Conservation (phyloP, 64 coral and sea anemone species). For the Dendronephthya gigantea region DNA sequence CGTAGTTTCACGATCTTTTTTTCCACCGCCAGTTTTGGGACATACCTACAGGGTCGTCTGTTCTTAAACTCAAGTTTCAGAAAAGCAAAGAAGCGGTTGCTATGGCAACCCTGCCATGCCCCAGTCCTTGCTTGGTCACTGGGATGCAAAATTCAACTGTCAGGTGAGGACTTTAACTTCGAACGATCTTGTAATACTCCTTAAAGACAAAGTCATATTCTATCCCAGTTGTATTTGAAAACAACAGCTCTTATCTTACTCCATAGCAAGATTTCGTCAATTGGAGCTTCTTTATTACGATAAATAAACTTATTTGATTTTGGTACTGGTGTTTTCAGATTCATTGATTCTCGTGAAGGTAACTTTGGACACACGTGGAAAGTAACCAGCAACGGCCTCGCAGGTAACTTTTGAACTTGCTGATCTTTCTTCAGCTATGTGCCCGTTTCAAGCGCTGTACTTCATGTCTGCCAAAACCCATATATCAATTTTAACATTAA, state of each 20-base stretch:
- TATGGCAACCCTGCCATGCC: constrained; percentile 72
- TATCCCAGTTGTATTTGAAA: too few species aligned
- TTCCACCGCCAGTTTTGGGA: constrained; percentile 68
- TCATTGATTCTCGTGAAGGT: constrained; percentile 71
- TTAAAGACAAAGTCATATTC: too few species aligned
- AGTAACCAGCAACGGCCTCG: constrained; percentile 58
- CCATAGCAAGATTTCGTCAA: too few species aligned
- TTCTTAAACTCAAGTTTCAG: constrained; percentile 42
- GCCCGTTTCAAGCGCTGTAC: background rate
- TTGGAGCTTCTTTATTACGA: too few species aligned
- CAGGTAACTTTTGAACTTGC: constrained; percentile 20
- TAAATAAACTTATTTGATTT: too few species aligned
- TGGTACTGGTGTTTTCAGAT: constrained; percentile 30
- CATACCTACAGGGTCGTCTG: constrained; percentile 38
- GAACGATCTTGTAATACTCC: background rate
- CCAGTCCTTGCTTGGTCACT: constrained; percentile 60
- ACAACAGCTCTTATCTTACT: too few species aligned
- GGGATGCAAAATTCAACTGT: constrained; percentile 61
- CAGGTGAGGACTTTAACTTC: constrained; percentile 35
- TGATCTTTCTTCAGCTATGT: background rate
- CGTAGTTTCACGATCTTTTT: background rate
- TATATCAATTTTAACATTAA: background rate
- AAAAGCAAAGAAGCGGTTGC: constrained; percentile 67
- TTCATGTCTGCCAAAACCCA: background rate
- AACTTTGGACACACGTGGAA: constrained; percentile 71